Evolutionary conservation across 2,797 vertebrate genomes (phyloP).

Genomic region (Coluber constrictor): DNA sequence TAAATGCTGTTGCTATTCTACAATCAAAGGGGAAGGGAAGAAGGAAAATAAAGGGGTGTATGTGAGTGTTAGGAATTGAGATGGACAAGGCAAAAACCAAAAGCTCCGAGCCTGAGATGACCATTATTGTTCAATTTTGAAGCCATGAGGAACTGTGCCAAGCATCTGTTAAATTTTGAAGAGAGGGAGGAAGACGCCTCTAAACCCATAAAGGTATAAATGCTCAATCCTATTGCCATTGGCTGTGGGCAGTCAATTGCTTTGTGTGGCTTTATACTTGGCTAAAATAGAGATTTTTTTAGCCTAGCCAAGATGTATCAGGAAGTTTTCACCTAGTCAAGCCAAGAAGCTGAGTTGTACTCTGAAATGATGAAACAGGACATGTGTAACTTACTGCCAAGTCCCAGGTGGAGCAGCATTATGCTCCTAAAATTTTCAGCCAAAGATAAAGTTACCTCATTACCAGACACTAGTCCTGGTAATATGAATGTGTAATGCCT

Average conservation of each 20-base stretch:
- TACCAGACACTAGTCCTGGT: not conserved
- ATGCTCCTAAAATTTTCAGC: not conserved
- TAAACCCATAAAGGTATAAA: not conserved
- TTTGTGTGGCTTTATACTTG: not conserved
- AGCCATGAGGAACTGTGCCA: not conserved
- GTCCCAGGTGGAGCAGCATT: not conserved
- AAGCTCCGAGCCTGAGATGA: not conserved
- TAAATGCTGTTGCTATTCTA: not conserved
- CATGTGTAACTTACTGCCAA: not conserved
- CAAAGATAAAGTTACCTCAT: not conserved
- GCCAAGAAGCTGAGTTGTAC: not conserved
- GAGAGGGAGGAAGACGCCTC: not conserved
- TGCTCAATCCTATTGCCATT: not conserved
- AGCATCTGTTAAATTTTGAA: not conserved
- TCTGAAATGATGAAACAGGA: not conserved
- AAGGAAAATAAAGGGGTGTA: not conserved
- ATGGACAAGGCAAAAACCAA: not conserved
- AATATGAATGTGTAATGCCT: too few relatives aligned
- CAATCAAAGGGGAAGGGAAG: not conserved
- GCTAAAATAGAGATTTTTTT: not conserved
- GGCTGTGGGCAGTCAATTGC: not conserved
- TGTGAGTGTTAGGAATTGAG: not conserved
- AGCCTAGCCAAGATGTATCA: not conserved
- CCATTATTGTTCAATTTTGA: not conserved
- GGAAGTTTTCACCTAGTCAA: not conserved